phyloP scores from a whole-genome alignment of 1,140 invertebrate genomes.

The silkworm (Bombyx mori) region DNA sequence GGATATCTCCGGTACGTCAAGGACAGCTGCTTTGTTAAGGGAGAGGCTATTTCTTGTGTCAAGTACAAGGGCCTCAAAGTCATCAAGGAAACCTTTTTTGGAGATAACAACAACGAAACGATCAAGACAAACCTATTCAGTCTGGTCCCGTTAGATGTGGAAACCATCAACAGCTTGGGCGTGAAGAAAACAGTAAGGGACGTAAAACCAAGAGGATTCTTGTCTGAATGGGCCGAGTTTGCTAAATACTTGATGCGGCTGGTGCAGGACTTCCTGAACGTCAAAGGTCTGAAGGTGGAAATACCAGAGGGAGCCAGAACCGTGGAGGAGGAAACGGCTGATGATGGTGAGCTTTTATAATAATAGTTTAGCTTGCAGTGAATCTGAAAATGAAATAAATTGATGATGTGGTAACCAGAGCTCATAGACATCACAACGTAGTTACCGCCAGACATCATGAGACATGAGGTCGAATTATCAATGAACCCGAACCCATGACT shows the following conservation, averaged over 20 bases:
- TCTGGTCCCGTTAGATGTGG: constrained; percentile 48
- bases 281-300: constrained; percentile 48
- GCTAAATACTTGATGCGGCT: constrained; percentile 55
- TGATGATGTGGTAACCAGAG: too few species aligned
- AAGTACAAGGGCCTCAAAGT: constrained; percentile 63
- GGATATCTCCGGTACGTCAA: constrained; percentile 52
- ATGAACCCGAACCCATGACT: too few species aligned
- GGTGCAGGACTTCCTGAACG: constrained; percentile 51
- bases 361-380: not conserved
- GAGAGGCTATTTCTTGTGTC: constrained; percentile 55
- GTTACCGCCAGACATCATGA: too few species aligned
- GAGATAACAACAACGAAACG: constrained; percentile 48
- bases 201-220: constrained; percentile 37
- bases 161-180: constrained; percentile 31
- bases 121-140: constrained; percentile 47
- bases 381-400: too few species aligned
- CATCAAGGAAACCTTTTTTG: constrained; percentile 51
- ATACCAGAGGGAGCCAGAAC: constrained; percentile 53
- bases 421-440: too few species aligned
- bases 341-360: constrained; percentile 32
- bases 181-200: constrained; percentile 25
- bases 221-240: constrained; percentile 58
- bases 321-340: constrained; percentile 41
- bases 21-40: constrained; percentile 49
- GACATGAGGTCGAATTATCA: too few species aligned